A percentile compares a stretch with the other conserved stretches of the same genome.
Evolutionary conservation across 2,888 invertebrate species (phyloP).

Genomic region (Melanostoma mellinum): DNA sequence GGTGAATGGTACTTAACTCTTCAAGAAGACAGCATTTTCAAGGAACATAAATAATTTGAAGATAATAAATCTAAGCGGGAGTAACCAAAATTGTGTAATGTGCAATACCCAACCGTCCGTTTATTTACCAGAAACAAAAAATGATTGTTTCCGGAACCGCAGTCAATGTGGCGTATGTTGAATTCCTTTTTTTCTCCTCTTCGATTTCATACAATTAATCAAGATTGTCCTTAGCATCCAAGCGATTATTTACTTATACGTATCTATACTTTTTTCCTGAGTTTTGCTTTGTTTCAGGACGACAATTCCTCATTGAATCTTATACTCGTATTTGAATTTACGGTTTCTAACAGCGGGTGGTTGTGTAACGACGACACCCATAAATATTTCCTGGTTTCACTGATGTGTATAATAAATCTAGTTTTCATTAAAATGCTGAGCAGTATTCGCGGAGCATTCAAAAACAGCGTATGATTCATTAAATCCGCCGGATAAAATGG

Average conservation of each 20-base stretch:
- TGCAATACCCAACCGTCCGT: constrained; percentile 24
- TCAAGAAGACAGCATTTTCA: constrained; percentile 57
- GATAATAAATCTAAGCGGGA: constrained; percentile 64
- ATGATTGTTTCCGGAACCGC: constrained; percentile 54
- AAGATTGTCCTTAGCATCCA: constrained; percentile 68
- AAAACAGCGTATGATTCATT: constrained; percentile 1
- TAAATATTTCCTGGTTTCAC: constrained; percentile 54
- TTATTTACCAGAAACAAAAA: constrained; percentile 30
- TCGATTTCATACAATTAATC: constrained; percentile 61
- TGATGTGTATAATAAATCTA: constrained; percentile 57
- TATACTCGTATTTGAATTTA: constrained; percentile 19
- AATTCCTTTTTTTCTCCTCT: constrained; percentile 19
- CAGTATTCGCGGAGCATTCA: constrained; percentile 3
- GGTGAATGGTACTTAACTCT: constrained; percentile 65
- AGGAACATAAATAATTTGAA: constrained; percentile 64
- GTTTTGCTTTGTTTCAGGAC: constrained; percentile 31
- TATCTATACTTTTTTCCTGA: constrained; percentile 26
- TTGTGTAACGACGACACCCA: constrained; percentile 65
- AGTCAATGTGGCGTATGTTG: constrained; percentile 17
- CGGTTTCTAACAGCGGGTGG: constrained; percentile 57
- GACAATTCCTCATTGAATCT: constrained; percentile 38
- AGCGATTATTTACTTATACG: constrained; percentile 50
- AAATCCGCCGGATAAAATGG: not conserved
- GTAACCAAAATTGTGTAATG: constrained; percentile 51
- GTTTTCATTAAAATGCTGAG: constrained; percentile 48